A percentile compares a stretch with the other conserved stretches of the same genome.
Conservation (phyloP, 2,797 vertebrate genomes). For the Channallabes apus region DNA sequence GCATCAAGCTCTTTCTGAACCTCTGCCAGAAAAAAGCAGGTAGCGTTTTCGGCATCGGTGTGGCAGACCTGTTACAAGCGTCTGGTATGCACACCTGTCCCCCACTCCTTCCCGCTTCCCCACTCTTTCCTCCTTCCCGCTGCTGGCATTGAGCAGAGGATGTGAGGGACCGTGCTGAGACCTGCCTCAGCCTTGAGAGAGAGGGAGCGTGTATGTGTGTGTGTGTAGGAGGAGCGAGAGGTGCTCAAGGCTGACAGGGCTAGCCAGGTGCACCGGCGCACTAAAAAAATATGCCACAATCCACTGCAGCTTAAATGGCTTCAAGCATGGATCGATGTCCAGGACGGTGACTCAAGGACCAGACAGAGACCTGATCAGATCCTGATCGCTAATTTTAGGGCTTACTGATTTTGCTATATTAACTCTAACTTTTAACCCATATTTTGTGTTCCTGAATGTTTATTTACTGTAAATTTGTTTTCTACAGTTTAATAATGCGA, state of each 20-base stretch:
- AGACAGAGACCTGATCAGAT: background rate
- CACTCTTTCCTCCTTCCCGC: constrained; percentile 50
- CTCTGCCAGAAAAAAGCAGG: constrained; percentile 57
- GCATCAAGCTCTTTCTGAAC: constrained; percentile 50
- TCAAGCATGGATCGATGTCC: constrained; percentile 13
- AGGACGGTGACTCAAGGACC: background rate
- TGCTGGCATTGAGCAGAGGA: constrained; percentile 46
- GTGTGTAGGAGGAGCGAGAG: constrained; percentile 14
- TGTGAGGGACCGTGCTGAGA: constrained; percentile 66
- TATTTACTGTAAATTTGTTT: background rate
- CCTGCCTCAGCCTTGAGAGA: constrained; percentile 70
- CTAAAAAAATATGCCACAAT: constrained; percentile 28
- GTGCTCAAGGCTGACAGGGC: constrained; percentile 48
- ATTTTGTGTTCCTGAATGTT: background rate
- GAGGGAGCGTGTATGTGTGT: constrained; percentile 17
- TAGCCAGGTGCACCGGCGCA: constrained; percentile 29
- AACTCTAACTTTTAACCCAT: background rate
- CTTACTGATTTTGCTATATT: background rate
- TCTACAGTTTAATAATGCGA: background rate
- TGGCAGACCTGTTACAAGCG: constrained; percentile 60
- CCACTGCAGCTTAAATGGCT: constrained; percentile 29
- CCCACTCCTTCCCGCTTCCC: constrained; percentile 48
- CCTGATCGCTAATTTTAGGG: background rate
- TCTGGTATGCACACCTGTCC: constrained; percentile 81
- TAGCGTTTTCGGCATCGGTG: constrained; percentile 59